Conservation (phyloP, 1,140 invertebrate species). For the Littorina saxatilis region DNA sequence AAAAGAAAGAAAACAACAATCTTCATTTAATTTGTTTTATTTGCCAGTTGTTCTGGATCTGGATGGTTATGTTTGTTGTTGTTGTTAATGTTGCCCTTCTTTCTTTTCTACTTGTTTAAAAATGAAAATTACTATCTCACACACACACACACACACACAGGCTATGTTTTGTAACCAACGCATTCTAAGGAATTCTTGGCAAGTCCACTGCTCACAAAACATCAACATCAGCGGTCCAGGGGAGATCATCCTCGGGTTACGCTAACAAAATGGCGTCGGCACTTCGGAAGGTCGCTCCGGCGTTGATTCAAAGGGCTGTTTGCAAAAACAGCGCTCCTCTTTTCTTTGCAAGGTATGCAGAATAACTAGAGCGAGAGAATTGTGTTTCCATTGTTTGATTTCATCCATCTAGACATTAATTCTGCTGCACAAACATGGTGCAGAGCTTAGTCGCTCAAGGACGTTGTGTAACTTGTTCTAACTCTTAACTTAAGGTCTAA, state of each 20-base stretch:
- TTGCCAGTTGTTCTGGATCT: no score
- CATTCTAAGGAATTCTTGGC: no score
- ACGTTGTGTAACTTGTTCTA: no score
- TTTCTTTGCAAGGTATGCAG: constrained; percentile 2
- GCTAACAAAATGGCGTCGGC: constrained; percentile 21
- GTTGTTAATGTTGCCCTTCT: no score
- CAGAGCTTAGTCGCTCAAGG: neutral
- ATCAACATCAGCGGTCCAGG: no score
- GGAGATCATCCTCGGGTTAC: no score
- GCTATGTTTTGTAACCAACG: neutral
- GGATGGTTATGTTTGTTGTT: no score
- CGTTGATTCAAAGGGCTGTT: neutral
- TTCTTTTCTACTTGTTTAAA: no score
- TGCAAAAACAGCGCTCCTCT: constrained; percentile 11
- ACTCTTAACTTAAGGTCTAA: no score
- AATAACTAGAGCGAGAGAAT: neutral
- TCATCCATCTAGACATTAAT: neutral
- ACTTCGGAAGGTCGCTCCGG: constrained; percentile 16
- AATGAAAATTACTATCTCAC: neutral
- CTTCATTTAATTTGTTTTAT: no score
- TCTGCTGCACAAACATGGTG: neutral
- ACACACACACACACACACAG: neutral
- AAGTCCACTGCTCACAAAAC: no score
- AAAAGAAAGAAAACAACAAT: no score
- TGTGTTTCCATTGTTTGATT: neutral